These are phyloP conservation scores for Ecliptopera silaceata DNA, from an alignment of 2,888 invertebrate genomes.

Conservation along the genomic window DNA sequence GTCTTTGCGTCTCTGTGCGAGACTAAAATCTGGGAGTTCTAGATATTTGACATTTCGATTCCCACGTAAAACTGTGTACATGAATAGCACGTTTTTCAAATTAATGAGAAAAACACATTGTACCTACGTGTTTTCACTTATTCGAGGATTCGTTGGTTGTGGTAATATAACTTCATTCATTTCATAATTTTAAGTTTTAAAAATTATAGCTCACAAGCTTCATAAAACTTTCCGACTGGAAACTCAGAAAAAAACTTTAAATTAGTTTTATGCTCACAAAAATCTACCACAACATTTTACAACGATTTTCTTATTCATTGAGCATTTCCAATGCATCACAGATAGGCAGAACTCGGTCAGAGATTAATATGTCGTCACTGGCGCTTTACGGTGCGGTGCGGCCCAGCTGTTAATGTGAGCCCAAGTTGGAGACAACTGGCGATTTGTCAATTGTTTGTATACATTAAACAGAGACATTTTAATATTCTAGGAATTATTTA, in stretches of 20 bases:
- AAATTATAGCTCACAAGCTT: too few species aligned
- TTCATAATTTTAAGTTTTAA: too few species aligned
- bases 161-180: too few species aligned
- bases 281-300: neutral
- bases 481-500: too few species aligned
- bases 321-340: conserved; percentile 13
- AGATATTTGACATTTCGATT: neutral
- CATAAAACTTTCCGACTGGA: too few species aligned
- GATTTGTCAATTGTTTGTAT: neutral
- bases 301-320: neutral
- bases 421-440: conserved; percentile 30
- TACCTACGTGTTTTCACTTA: neutral
- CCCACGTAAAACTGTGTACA: neutral
- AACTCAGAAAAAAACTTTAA: too few species aligned
- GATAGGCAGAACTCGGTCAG: conserved; percentile 42
- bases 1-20: neutral
- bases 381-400: conserved; percentile 52
- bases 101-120: neutral
- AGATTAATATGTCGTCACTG: conserved; percentile 69
- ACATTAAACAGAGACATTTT: too few species aligned
- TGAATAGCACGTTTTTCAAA: neutral
- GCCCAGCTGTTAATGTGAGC: conserved; percentile 38
- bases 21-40: neutral
- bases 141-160: neutral
- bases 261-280: neutral